These are phyloP conservation scores for Leptosomus discolor DNA, from an alignment of 2,113 vertebrate genomes.

Conservation along the genomic window DNA sequence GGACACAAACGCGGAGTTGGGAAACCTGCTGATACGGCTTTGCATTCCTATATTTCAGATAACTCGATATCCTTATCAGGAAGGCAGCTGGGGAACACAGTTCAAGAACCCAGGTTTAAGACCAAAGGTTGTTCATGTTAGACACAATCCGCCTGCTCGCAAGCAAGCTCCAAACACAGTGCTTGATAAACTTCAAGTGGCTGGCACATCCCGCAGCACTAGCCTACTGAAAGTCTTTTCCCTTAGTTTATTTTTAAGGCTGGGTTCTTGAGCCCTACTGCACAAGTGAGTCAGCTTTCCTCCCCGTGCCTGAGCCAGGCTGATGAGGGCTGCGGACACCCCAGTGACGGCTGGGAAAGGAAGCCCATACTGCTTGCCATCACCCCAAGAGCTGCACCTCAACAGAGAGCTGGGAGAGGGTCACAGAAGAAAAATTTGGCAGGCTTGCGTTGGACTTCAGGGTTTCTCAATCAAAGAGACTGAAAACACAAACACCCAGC, in stretches of 20 bases:
- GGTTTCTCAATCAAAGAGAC: neutral
- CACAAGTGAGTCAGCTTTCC: neutral
- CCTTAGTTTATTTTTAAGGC: neutral
- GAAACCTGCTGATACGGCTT: slow-evolving; percentile 33
- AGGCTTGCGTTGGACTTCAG: neutral
- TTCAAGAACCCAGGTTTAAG: neutral
- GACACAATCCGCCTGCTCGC: neutral
- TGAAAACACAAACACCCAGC: neutral
- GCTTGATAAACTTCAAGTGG: rapidly evolving
- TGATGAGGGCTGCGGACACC: neutral
- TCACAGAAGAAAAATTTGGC: neutral
- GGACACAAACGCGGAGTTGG: neutral
- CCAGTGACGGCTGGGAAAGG: neutral
- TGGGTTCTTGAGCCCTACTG: neutral
- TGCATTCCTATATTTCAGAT: neutral
- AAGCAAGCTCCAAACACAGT: neutral
- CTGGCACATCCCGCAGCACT: neutral
- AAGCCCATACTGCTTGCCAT: neutral
- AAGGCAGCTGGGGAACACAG: neutral
- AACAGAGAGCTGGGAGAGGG: neutral
- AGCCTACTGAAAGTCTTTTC: neutral
- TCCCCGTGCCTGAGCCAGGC: rapidly evolving
- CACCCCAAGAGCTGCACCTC: neutral
- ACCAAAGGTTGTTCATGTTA: neutral
- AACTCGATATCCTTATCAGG: slow-evolving; percentile 6